Evolutionary conservation across 2,797 vertebrate genomes (phyloP).

Genomic region (Apogon hyalosoma): DNA sequence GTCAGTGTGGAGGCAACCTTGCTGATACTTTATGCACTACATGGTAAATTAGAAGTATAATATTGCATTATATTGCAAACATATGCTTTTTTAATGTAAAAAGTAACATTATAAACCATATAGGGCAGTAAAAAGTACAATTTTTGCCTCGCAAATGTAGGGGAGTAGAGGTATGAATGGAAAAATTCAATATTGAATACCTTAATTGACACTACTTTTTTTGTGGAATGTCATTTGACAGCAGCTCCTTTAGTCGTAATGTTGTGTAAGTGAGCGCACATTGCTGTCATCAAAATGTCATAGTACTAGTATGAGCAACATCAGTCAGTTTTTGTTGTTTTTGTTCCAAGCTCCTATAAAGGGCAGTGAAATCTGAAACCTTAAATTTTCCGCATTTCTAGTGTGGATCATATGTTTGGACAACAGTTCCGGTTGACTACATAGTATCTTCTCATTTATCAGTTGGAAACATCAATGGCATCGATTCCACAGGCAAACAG

Average conservation of each 20-base stretch:
- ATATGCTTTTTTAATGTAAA: too few species aligned
- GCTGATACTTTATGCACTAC: too few species aligned
- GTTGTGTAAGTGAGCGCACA: not conserved
- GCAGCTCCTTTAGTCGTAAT: not conserved
- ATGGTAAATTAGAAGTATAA: too few species aligned
- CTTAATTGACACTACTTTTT: too few species aligned
- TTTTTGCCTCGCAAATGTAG: too few species aligned
- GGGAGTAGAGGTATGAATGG: too few species aligned
- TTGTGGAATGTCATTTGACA: too few species aligned
- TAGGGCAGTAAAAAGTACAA: too few species aligned
- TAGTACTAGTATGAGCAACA: not conserved
- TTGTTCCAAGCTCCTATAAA: conserved; percentile 2
- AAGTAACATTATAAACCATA: too few species aligned
- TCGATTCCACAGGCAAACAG: conserved; percentile 47
- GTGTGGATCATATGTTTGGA: conserved; percentile 41
- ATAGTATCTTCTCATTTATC: conserved; percentile 44
- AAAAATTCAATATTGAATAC: too few species aligned
- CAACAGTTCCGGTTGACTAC: conserved; percentile 40
- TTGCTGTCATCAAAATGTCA: not conserved
- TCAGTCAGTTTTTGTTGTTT: conserved; percentile 11
- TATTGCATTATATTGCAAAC: too few species aligned
- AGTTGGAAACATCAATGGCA: conserved; percentile 39
- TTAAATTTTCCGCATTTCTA: conserved; percentile 33
- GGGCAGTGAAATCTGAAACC: conserved; percentile 45
- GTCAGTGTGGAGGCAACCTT: too few species aligned